These are phyloP conservation scores for Sus cebifrons DNA, from an alignment of 2,797 vertebrate genomes.

Conservation along the genomic window DNA sequence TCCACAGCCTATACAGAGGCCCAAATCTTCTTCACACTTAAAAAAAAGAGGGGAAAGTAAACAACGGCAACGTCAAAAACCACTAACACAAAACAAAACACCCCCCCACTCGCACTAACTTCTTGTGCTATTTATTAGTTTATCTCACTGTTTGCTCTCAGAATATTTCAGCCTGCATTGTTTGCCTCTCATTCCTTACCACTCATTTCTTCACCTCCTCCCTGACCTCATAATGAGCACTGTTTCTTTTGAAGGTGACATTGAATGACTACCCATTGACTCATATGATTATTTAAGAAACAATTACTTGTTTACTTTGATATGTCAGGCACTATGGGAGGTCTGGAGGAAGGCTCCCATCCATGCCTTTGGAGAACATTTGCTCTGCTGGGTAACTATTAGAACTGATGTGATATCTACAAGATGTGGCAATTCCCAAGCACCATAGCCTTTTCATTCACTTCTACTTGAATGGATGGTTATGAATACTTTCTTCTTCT, in stretches of 20 bases:
- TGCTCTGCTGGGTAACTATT: neutral
- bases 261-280: neutral
- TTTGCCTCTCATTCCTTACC: slow-evolving; percentile 8
- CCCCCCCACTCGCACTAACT: neutral
- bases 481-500: neutral
- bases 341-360: neutral
- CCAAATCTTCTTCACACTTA: neutral
- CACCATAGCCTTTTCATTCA: neutral
- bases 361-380: neutral
- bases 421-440: neutral
- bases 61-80: neutral
- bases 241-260: slow-evolving; percentile 39
- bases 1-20: neutral
- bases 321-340: neutral
- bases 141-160: neutral
- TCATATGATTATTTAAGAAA: slow-evolving; percentile 1
- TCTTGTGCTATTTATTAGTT: neutral
- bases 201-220: neutral
- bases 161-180: neutral
- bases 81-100: neutral
- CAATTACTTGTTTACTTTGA: neutral
- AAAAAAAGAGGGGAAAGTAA: slow-evolving; percentile 19
- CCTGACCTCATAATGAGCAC: neutral
- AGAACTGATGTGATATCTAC: neutral
- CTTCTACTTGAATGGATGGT: neutral